Evolutionary conservation across 2,888 invertebrate species (phyloP), one percentile per base, ranked within the genome.

Genomic region (Petrolisthes cinctipes): DNA sequence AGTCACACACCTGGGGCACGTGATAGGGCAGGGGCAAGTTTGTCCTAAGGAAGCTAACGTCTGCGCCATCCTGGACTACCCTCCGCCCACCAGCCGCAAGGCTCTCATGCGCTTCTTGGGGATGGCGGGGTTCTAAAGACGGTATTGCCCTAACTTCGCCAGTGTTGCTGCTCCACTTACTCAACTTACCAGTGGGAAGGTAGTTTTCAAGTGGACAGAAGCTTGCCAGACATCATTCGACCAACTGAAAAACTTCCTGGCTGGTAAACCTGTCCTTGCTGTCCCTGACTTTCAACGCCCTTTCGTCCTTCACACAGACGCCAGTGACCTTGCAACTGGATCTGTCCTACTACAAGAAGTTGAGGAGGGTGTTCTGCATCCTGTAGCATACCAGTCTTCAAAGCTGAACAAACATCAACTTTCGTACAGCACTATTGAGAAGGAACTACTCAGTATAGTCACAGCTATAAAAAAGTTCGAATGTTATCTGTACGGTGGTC

Each of bases 81-180:
- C 66, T 14, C 14, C 4, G 9, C 37, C 81, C 37, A n/a, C 81
- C 6, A 81, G 66, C 61, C 53, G 61, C 66, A 81, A 81, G 81
- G 66, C 66, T 17, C 81, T 81, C 37, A 81, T 66, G 81, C 66
- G n/a, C n/a, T n/a, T n/a, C n/a, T n/a, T n/a, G n/a, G n/a, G n/a
- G n/a, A n/a, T n/a, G n/a, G n/a, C n/a, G n/a, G n/a, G n/a, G n/a
- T n/a, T n/a, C n/a, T n/a, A n/a, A n/a, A n/a, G n/a, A n/a, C n/a
- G n/a, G n/a, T n/a, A n/a, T n/a, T n/a, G n/a, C n/a, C n/a, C n/a
- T n/a, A n/a, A n/a, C n/a, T n/a, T n/a, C n/a, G n/a, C n/a, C n/a
- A n/a, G n/a, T n/a, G n/a, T n/a, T n/a, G n/a, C n/a, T n/a, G n/a
- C n/a, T n/a, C n/a, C n/a, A n/a, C n/a, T n/a, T n/a, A n/a, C n/a